Evolutionary conservation across 2,888 invertebrate genomes (phyloP), one percentile per base, ranked within the genome.

Genomic region (Penaeus monodon): DNA sequence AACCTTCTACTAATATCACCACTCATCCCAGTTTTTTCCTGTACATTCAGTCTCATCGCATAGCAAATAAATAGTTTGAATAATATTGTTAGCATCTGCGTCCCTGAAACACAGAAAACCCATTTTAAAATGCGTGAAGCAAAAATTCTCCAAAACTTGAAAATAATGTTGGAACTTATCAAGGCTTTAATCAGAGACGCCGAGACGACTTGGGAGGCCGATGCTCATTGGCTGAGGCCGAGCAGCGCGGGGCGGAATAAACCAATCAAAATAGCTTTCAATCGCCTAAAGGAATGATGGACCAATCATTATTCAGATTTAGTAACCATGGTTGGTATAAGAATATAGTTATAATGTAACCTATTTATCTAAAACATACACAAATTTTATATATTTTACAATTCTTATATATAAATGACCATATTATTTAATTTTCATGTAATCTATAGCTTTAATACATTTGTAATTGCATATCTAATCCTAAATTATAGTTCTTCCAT

Each of bases 81-180:
- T 57, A 57, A 57, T 57, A 17, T 2, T 57, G 2, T 3, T 57
- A 17, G 3, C 17, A 57, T 57, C 17, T 57, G 17, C 17, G 14
- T 17, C 17, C 57, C 17, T 57, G 17, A 20, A 17, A 12, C 3
- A 57, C 14, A 57, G 17, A 57, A 57, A 17, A 17, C 4, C 57
- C 17, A 57, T 57, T 57, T 70, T 33, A 66, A 81, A 85, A 85
- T 74, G 74, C 33, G 27, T 79, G n/a, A 33, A 70, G 63, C 24
- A 74, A 70, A 83, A 83, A 83, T 74, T 74, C 64, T 27, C 33
- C 82, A 29, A 33, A 74, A 83, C 82, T 83, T 76, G 82, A 86
- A 82, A 86, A 86, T 86, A 86, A 81, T 44, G 76, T 82, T 86
- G 86, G 86, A 86, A 86, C 86, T 86, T 82, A 82, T 85, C 85